Base-by-base conservation (phyloP, 2,797 vertebrate species). In the Scomberomorus guttatus region DNA sequence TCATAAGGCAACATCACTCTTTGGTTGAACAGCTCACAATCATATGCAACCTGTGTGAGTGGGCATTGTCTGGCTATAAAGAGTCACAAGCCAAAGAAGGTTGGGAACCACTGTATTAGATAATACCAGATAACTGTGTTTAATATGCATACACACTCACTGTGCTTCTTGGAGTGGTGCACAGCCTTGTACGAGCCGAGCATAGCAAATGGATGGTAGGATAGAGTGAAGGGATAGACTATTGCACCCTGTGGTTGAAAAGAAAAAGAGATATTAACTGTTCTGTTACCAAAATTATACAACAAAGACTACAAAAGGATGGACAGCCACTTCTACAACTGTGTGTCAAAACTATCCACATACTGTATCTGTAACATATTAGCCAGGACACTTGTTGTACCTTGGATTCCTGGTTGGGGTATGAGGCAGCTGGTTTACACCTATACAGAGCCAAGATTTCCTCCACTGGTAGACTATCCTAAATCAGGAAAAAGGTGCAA, bases 161-260 rank as follows among this genome's bases (percentile, higher is more conserved):
- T 95, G 87, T 96, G 95, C 64, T 94, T 96, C 91, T 60, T 86
- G 81, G 94, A 95, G 65, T 94, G 92, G 18, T 95, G 89, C 48
- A 95, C 95, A 5, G 96, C 97, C 81, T 96, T 95, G 75, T 95
- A 95, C 0, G 96, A 96, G 32, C 92, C 92, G 27, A 98, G 89
- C 96, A 97, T 97, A 69, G 97, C 96, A 68, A 95, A 95, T 3
- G 96, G 97, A 76, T 97, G 96, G 89, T 95, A 89, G 62, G 96
- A 97, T 8, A 97, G 91, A 39, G 86, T 94, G 79, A 96, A 94
- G 39, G 95, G 92, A 34, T 94, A 94, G 72, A 95, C 89, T 0
- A 95, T 93, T 0, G 90, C 37, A 6, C 85, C 91, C 95, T 95
- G 66, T 9, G 25, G 63, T 15, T 34, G 17, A 6, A 59, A 60